Base-by-base conservation (phyloP, 1,140 invertebrate species). In the Galleria mellonella region DNA sequence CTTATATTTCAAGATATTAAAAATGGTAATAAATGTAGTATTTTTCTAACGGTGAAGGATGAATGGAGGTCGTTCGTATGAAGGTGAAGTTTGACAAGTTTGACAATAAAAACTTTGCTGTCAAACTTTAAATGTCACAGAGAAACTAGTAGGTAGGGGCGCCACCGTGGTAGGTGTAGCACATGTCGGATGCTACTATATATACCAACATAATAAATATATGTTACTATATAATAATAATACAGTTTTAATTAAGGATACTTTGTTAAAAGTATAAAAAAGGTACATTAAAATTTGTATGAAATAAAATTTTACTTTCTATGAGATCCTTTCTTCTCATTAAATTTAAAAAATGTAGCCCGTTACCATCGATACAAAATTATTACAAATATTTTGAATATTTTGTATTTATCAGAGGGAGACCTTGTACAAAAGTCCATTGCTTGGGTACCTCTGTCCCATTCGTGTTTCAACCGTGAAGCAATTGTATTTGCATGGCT, bases 41-140 rank as follows among this genome's bases (percentile, higher is more conserved):
- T 46, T 23, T 23, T 23, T 23, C 17, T 23, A 23, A 37, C 33
- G 42, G 51, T 51, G 68, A 76, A 83, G 76, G 79, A 83, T 83
- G 75, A 83, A 83, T 83, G 76, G 79, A 83, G 79, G 79, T 83
- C 79, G 75, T 45, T 55, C 31, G 47, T 29, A 29, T 1, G 14
- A 33, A 32, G 13, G 39, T 59, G 56, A 59, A 59, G 56, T 59
- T 59, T 40, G 51, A 39, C 17, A 29, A 9, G n/a, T 32, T 30
- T 32, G 41, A 33, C 38, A 32, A 41, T 55, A 46, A 42, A 39
- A 44, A 28, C 2, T 32, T 14, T 35, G 35, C 13, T 15, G 14
- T 37, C 35, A 37, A 37, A 17, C 15, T 12, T 35, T 14, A 35
- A 8, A 12, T 35, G 32, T 14, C 32, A 35, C 13, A 14, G 32